Percentiles rank a stretch among this genome's conserved stretches.
Evolutionary conservation across 2,888 invertebrate species (phyloP).

Genomic region (Tenthredo livida): DNA sequence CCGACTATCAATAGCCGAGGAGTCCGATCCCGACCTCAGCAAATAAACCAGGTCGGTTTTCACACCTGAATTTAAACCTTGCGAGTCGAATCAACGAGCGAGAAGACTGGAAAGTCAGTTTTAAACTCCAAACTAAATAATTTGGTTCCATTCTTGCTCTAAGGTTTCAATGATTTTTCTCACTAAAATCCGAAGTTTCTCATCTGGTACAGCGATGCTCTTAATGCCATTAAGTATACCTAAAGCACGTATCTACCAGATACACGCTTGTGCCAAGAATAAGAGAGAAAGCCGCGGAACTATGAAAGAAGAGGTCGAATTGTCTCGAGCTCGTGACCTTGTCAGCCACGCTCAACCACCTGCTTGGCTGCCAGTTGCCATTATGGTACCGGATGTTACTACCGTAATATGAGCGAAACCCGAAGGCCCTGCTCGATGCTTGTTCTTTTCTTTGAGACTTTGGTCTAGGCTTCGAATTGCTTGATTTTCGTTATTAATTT

Average conservation of each 20-base stretch:
- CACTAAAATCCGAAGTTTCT: neutral
- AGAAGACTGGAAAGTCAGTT: neutral
- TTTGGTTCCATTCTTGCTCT: neutral
- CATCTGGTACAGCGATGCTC: neutral
- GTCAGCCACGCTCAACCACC: slow-evolving; percentile 36
- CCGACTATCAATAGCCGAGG: neutral
- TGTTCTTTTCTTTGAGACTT: neutral
- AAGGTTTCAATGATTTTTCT: neutral
- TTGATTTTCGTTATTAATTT: neutral
- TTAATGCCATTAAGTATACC: neutral
- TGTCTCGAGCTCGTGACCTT: slow-evolving; percentile 30
- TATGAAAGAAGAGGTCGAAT: slow-evolving; percentile 24
- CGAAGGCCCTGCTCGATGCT: neutral
- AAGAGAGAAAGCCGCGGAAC: neutral
- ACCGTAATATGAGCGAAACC: neutral
- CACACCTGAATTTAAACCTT: slow-evolving; percentile 4
- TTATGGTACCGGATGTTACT: slow-evolving; percentile 34
- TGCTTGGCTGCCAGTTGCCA: neutral
- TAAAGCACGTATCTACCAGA: too few species aligned
- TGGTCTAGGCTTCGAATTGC: neutral
- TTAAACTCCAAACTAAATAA: neutral
- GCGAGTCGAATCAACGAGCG: neutral
- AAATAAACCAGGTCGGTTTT: slow-evolving; percentile 39
- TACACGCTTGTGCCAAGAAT: neutral
- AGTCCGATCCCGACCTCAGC: neutral